phyloP scores from a whole-genome alignment of 2,797 vertebrate species.

The Notolepis coatsorum region DNA sequence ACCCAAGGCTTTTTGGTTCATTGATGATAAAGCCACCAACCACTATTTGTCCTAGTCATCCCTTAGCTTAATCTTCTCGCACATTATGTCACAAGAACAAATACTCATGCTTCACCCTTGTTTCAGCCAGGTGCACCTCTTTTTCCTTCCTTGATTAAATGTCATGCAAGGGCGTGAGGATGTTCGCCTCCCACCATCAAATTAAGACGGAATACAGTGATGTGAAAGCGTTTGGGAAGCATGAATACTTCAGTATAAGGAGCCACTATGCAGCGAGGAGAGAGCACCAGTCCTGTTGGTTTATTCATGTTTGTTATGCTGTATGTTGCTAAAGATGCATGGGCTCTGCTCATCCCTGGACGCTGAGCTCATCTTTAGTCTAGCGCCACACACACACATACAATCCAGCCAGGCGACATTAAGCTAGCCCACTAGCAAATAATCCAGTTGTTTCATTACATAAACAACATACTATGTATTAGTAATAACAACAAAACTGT shows the following conservation, averaged over 20 bases:
- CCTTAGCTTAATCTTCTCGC: constrained; percentile 33
- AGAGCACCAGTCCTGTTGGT: constrained; percentile 44
- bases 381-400: constrained; percentile 17
- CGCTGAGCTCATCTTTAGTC: constrained; percentile 11
- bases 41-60: not conserved
- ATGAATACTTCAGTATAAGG: constrained; percentile 54
- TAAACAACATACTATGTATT: constrained; percentile 13
- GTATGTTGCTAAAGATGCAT: constrained; percentile 35
- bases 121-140: not conserved
- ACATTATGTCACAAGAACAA: constrained; percentile 23
- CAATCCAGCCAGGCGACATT: not conserved
- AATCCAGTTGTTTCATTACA: constrained; percentile 27
- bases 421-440: not conserved
- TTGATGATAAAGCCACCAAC: constrained; percentile 2
- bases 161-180: not conserved
- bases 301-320: constrained; percentile 67
- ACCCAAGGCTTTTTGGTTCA: too few species aligned
- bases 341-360: constrained; percentile 26
- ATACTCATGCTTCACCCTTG: constrained; percentile 4
- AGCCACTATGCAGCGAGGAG: constrained; percentile 26
- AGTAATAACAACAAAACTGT: constrained; percentile 17
- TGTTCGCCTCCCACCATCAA: not conserved
- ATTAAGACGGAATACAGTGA: constrained; percentile 10
- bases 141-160: not conserved
- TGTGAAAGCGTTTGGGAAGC: constrained; percentile 37